phyloP scores from a whole-genome alignment of 2,888 invertebrate genomes.

The Microctonus aethiopoides region DNA sequence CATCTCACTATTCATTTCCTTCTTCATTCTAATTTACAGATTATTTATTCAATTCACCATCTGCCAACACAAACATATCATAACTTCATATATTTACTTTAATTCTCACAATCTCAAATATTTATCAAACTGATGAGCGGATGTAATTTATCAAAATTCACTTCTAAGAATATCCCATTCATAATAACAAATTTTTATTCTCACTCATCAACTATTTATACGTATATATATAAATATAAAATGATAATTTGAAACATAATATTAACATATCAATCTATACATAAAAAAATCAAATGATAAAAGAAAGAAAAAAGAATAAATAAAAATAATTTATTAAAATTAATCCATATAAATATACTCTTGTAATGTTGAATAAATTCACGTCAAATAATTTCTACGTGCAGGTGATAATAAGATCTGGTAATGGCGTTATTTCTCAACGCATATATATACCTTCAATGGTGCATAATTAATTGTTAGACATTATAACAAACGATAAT shows the following conservation, averaged over 20 bases:
- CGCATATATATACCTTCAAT: background rate
- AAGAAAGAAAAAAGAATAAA: background rate
- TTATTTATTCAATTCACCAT: background rate
- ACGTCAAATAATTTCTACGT: background rate
- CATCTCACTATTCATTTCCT: background rate
- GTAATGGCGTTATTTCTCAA: constrained; percentile 6
- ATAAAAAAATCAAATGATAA: background rate
- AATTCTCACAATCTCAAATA: background rate
- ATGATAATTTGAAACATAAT: background rate
- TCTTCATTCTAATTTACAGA: background rate
- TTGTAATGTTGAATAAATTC: background rate
- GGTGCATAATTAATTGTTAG: constrained; percentile 23
- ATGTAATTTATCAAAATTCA: background rate
- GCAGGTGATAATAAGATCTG: constrained; percentile 18
- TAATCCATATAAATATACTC: too few species aligned
- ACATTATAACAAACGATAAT: constrained; percentile 29
- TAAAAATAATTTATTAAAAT: background rate
- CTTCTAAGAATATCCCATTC: background rate
- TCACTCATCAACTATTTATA: background rate
- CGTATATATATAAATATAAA: background rate
- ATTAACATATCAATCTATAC: background rate
- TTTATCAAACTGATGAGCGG: background rate
- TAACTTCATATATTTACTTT: background rate
- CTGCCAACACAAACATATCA: background rate
- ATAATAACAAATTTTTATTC: background rate